Evolutionary conservation across 2,113 vertebrate species (phyloP).

Genomic region (Brachirus orientalis): DNA sequence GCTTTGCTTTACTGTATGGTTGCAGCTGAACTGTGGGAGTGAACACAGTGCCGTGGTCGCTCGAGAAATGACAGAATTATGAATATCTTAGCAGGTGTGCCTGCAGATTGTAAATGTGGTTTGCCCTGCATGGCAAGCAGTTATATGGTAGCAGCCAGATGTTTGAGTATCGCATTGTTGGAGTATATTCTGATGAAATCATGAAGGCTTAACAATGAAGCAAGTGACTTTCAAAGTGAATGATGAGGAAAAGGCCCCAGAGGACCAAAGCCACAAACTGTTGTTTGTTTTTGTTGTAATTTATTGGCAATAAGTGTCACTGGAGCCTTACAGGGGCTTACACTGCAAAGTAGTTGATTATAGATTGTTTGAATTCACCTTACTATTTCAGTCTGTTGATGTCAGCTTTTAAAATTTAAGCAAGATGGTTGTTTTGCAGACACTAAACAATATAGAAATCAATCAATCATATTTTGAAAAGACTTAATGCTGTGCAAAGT

Average conservation of each 20-base stretch:
- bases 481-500: too few relatives aligned
- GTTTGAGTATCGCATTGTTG: slow-evolving; percentile 22
- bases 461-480: too few relatives aligned
- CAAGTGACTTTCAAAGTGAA: slow-evolving; percentile 32
- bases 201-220: slow-evolving; percentile 4
- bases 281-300: slow-evolving; percentile 35
- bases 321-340: slow-evolving; percentile 14
- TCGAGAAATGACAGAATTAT: slow-evolving; percentile 20
- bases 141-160: slow-evolving; percentile 37
- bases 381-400: too few relatives aligned
- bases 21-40: slow-evolving; percentile 7
- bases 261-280: slow-evolving; percentile 38
- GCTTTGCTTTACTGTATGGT: neutral
- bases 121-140: slow-evolving; percentile 33
- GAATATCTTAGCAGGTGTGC: slow-evolving; percentile 26
- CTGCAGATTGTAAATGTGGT: slow-evolving; percentile 33
- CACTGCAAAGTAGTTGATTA: neutral
- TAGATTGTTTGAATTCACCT: neutral
- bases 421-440: too few relatives aligned
- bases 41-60: slow-evolving; percentile 21
- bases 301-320: slow-evolving; percentile 26
- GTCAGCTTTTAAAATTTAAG: too few relatives aligned
- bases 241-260: slow-evolving; percentile 30
- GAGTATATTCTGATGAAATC: slow-evolving; percentile 40
- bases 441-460: too few relatives aligned